These are phyloP conservation scores for Calyptomena viridis DNA, from an alignment of 2,113 vertebrate genomes.

Conservation along the genomic window DNA sequence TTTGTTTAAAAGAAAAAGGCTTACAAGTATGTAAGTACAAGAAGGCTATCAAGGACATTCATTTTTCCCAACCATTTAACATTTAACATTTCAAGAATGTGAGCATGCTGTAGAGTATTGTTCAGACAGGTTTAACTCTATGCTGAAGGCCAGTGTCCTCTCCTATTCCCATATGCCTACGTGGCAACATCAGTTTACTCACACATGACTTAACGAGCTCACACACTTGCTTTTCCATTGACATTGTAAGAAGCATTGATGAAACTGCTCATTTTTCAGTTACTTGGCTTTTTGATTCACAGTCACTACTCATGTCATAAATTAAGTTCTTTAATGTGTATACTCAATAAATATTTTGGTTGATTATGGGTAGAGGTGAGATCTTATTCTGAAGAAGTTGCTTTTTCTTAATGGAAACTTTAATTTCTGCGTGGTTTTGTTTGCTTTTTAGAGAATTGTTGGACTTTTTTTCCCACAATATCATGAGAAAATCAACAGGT, in stretches of 20 bases:
- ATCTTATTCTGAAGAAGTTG: not conserved
- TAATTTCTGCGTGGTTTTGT: not conserved
- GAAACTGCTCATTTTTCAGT: not conserved
- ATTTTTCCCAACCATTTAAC: not conserved
- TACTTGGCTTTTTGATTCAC: not conserved
- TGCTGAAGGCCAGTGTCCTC: not conserved
- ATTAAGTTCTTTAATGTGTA: not conserved
- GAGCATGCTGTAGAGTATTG: not conserved
- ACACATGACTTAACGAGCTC: not conserved
- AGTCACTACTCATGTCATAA: not conserved
- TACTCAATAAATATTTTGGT: not conserved
- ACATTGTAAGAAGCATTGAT: not conserved
- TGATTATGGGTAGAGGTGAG: not conserved
- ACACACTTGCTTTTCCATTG: not conserved
- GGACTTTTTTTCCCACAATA: fast-evolving
- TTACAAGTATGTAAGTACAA: not conserved
- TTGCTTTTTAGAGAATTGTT: not conserved
- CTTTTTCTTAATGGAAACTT: not conserved
- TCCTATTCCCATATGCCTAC: not conserved
- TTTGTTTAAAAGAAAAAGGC: not conserved
- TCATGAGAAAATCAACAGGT: not conserved
- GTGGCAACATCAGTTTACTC: not conserved
- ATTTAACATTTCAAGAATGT: not conserved
- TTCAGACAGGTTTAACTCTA: not conserved
- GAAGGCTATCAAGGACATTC: not conserved